Base-by-base conservation (phyloP, 1,140 invertebrate species). In the Atta colombica region DNA sequence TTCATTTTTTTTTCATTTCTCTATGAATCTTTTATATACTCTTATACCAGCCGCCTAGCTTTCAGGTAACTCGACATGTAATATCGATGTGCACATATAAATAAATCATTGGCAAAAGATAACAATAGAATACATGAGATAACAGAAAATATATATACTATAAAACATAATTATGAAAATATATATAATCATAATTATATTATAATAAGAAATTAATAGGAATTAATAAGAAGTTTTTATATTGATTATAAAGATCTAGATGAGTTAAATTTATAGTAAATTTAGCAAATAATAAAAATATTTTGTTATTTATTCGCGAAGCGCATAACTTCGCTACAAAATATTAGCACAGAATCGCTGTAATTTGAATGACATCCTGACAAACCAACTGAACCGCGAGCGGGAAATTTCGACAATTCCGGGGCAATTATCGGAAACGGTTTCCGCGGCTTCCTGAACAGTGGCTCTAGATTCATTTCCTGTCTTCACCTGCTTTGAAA, bases 381-480 rank as follows among this genome's bases (percentile, higher is more conserved):
- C 68, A 84, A 84, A 74, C 25, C 71, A 35, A 74, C 28, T 28
- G 55, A 21, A 21, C 28, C 39, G 69, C 39, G 31, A n/a, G 39
- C 25, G 28, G 72, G 61, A 39, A 51, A 87, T 89, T 90, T 89
- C 88, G 84, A 87, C 85, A 72, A 89, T 53, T 87, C 77, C 18
- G 39, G 66, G 16, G 77, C 88, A 88, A 90, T 90, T 90, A 90
- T 89, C 68, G 60, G 61, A 82, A 49, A 87, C 66, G 80, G 86
- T 80, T 77, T 77, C 58, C 63, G 60, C 80, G 77, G 88, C 77
- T 89, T 89, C 68, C 85, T 81, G 88, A 89, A 77, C 88, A 84
- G 53, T 58, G 51, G 68, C 77, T 78, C 78, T 86, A 66, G 61
- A 77, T 88, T 91, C 90, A 86, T 90, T 90, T 91, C 89, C 90